Conservation (phyloP, 2,888 invertebrate genomes). For the Odontocerum albicorne region DNA sequence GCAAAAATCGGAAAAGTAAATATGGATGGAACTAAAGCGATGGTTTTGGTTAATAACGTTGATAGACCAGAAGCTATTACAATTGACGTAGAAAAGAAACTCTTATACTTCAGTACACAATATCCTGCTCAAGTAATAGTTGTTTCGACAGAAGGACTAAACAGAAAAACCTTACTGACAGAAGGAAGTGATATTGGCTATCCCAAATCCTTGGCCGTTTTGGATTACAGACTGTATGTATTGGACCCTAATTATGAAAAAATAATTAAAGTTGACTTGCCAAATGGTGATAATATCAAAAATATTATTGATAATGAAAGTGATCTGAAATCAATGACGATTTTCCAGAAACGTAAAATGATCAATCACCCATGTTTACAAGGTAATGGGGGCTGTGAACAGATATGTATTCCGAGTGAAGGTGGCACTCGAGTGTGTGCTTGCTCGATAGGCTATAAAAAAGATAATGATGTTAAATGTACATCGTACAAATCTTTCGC, state of each 20-base stretch:
- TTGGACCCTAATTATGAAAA: conserved; percentile 90
- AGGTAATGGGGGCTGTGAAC: conserved; percentile 91
- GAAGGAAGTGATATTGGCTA: conserved; percentile 71
- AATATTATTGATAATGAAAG: conserved; percentile 81
- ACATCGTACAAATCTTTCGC: conserved; percentile 86
- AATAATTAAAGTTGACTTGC: conserved; percentile 80
- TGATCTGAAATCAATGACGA: conserved; percentile 82
- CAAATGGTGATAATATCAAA: conserved; percentile 75
- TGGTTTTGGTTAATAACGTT: conserved; percentile 70
- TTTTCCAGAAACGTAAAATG: conserved; percentile 82
- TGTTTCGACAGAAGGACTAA: conserved; percentile 73
- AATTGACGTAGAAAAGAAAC: conserved; percentile 78
- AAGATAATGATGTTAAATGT: conserved; percentile 75
- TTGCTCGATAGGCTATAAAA: conserved; percentile 88
- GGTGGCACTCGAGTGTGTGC: conserved; percentile 77
- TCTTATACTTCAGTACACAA: conserved; percentile 86
- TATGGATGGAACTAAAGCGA: conserved; percentile 87
- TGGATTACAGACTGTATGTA: conserved; percentile 81
- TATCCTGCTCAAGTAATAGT: conserved; percentile 71
- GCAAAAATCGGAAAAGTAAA: conserved; percentile 87
- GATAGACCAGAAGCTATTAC: conserved; percentile 82
- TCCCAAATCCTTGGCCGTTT: conserved; percentile 80
- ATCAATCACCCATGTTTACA: conserved; percentile 82
- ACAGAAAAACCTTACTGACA: conserved; percentile 66
- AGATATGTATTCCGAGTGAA: conserved; percentile 89